These are phyloP conservation scores for Amia ocellicauda DNA, from an alignment of 2,113 vertebrate genomes.

Conservation along the genomic window DNA sequence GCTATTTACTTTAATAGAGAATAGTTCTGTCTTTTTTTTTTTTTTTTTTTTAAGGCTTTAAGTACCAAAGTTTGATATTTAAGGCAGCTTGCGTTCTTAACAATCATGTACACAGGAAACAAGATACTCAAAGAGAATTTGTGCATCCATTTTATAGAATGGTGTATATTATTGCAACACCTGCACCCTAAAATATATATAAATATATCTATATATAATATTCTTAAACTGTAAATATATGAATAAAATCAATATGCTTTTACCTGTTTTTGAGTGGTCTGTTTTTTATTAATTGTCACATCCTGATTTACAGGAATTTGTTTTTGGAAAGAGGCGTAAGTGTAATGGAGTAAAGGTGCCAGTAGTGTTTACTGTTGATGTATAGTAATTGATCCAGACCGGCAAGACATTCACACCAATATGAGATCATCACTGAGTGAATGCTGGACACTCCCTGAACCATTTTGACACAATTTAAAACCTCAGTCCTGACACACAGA, in stretches of 20 bases:
- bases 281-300: background rate
- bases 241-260: slow-evolving; percentile 50
- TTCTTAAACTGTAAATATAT: slow-evolving; percentile 56
- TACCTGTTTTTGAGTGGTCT: slow-evolving; percentile 5
- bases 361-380: no score
- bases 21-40: slow-evolving; percentile 18
- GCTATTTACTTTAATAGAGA: background rate
- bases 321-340: no score
- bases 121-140: slow-evolving; percentile 31
- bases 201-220: slow-evolving; percentile 47
- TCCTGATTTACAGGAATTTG: no score
- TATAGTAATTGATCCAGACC: no score
- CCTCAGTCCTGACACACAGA: no score
- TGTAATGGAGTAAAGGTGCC: no score
- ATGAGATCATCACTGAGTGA: no score
- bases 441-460: no score
- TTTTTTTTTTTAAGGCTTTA: slow-evolving; percentile 25
- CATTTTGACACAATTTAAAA: no score
- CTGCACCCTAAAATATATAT: slow-evolving; percentile 31
- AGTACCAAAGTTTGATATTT: slow-evolving; percentile 58
- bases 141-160: slow-evolving; percentile 52
- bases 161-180: slow-evolving; percentile 46
- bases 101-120: slow-evolving; percentile 51
- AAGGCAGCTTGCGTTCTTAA: slow-evolving; percentile 60
- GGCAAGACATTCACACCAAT: no score